Evolutionary conservation across 92 coral and sea anemone species (phyloP), one percentile per base, ranked within the genome.

Genomic region (Phenganax subtilis): DNA sequence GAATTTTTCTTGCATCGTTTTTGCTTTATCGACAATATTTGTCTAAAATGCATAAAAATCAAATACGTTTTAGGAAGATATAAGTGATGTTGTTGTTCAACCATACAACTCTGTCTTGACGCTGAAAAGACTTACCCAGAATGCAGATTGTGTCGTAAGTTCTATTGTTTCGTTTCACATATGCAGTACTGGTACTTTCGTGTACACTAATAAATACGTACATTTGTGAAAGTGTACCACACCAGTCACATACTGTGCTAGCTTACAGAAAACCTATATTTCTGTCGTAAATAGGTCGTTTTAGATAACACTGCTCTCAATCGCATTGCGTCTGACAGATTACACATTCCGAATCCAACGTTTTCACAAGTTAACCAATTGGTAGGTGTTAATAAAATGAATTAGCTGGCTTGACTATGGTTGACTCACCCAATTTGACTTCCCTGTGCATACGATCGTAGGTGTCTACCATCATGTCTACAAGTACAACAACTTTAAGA

Each of bases 71-170:
- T 70, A 94, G 98, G 98, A 94, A 82, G 98, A 94, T 80, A 90
- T 94, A 67, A 94, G 98, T 89, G 98, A 94, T 80, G 98, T 94
- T 54, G 98, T 94, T 28, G 98, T 94, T 27, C 98, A 94, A 80
- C 98, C 98, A 28, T 94, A 94, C 55, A 94, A 94, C 68, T 94
- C 98, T n/a, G 88, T 94, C 54, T 88, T 94, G 80, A 94, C 98
- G 0, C 89, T 94, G 64, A 94, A 94, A 61, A 87, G 98, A 57
- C 90, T 94, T 44, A 94, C 98, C 27, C 98, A 94, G 77, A 94
- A 94, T 87, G 98, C 98, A 80, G 98, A 94, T 85, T 94, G 98
- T 92, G 98, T 94, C 91, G 98, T 93, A 88, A 58, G 90, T 86
- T 62, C 52, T n/a, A 6, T 10, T 15, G 2, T 7, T 29, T 37